Percentiles rank a stretch among this genome's conserved stretches.
Conservation (phyloP, 2,113 vertebrate genomes). For the Grantiella picta region DNA sequence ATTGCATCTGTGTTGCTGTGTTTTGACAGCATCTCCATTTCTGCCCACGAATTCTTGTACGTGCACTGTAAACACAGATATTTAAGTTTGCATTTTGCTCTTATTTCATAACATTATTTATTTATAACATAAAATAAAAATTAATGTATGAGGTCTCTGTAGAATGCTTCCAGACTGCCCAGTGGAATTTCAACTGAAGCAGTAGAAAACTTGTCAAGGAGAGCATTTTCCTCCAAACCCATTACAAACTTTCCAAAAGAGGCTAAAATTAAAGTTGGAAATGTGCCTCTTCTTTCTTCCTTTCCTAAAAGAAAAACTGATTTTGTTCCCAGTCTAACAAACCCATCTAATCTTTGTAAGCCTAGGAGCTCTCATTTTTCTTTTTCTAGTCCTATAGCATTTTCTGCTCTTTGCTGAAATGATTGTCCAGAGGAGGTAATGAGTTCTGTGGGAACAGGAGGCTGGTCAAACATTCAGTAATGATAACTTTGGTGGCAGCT, state of each 20-base stretch:
- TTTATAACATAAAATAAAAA: slow-evolving; percentile 15
- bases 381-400: background rate
- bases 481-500: background rate
- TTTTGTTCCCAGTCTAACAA: slow-evolving; percentile 1
- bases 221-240: background rate
- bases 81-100: background rate
- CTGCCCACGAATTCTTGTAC: background rate
- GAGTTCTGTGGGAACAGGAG: background rate
- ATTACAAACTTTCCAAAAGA: background rate
- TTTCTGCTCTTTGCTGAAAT: background rate
- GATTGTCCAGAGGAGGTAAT: background rate
- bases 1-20: background rate
- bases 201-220: background rate
- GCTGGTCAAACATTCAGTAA: background rate
- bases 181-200: background rate
- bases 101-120: slow-evolving; percentile 1
- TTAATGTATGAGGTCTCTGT: background rate
- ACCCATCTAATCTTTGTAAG: background rate
- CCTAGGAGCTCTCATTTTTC: background rate
- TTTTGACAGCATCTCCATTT: background rate
- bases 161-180: background rate
- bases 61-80: background rate
- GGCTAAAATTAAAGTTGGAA: background rate
- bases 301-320: background rate
- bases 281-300: background rate